Percentiles rank a stretch among this genome's conserved stretches.
Conservation (phyloP, 2,797 vertebrate genomes). For the Sardinella longiceps region DNA sequence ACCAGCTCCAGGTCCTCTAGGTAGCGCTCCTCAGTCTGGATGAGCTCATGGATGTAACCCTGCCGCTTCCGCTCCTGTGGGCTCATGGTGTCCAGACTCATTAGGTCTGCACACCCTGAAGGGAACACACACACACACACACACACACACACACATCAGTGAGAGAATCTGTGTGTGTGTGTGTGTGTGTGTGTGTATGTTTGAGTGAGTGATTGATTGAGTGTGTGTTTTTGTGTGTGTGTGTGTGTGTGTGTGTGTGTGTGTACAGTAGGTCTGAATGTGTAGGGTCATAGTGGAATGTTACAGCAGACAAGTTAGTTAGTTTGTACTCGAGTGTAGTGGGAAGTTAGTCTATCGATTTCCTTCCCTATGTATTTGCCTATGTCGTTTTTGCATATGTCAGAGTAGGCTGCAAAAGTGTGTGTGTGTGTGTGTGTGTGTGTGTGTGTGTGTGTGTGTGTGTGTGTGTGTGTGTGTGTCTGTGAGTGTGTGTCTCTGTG, state of each 20-base stretch:
- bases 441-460: too few species aligned
- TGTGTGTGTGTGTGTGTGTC: background rate
- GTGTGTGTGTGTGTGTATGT: slow-evolving; percentile 24
- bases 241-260: slow-evolving; percentile 6
- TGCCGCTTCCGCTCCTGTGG: slow-evolving; percentile 92
- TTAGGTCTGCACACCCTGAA: slow-evolving; percentile 90
- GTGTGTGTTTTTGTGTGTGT: background rate
- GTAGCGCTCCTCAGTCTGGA: slow-evolving; percentile 91
- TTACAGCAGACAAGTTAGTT: background rate
- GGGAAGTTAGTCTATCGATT: background rate
- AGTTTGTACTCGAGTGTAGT: background rate
- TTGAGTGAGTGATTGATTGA: background rate
- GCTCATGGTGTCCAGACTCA: slow-evolving; percentile 87
- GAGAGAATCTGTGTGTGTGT: background rate
- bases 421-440: background rate
- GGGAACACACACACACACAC: background rate
- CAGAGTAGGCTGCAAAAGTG: too few species aligned
- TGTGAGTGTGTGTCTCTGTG: background rate
- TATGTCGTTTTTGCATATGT: background rate
- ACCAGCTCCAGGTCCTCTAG: slow-evolving; percentile 91
- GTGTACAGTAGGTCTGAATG: background rate
- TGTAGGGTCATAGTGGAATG: background rate
- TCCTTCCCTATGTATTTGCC: background rate
- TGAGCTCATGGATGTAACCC: slow-evolving; percentile 94
- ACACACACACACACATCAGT: background rate